Percentiles rank a stretch among this genome's conserved stretches.
phyloP scores from a whole-genome alignment of 2,113 vertebrate genomes.

The Arothron firmamentum region DNA sequence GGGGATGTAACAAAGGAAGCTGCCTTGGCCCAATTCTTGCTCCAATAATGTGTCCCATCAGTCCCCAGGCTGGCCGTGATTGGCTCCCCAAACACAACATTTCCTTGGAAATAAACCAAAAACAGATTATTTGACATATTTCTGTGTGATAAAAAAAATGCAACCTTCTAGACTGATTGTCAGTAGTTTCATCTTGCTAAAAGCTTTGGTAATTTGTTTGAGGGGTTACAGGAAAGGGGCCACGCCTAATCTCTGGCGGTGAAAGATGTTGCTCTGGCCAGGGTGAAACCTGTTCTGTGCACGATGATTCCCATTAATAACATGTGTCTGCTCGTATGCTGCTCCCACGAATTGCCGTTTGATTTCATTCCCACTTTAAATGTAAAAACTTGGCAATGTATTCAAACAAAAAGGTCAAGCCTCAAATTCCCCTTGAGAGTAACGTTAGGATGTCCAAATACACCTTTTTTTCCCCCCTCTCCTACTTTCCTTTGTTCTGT shows the following conservation, averaged over 20 bases:
- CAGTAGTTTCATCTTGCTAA: conserved; percentile 29
- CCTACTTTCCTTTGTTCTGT: too few relatives aligned
- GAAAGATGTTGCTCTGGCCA: conserved; percentile 16
- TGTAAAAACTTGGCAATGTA: background rate
- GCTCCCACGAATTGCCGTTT: background rate
- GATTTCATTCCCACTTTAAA: conserved; percentile 14
- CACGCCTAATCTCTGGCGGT: background rate
- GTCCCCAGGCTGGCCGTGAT: conserved; percentile 94
- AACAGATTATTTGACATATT: background rate
- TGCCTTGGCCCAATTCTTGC: conserved; percentile 99
- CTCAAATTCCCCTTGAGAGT: background rate
- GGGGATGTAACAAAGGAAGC: conserved; percentile 95
- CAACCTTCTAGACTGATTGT: conserved; percentile 9
- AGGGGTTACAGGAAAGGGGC: conserved; percentile 8
- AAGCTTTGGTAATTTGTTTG: conserved; percentile 16
- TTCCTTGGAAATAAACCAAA: conserved; percentile 73
- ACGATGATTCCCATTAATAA: background rate
- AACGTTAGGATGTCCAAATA: too few relatives aligned
- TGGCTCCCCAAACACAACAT: conserved; percentile 96
- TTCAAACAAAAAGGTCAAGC: conserved; percentile 14
- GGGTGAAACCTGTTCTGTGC: conserved; percentile 1
- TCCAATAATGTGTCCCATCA: conserved; percentile 98
- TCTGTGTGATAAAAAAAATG: background rate
- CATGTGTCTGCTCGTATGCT: background rate
- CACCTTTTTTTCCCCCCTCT: too few relatives aligned